Conservation (phyloP, 2,797 vertebrate genomes). For the Zenarchopterus dispar region DNA sequence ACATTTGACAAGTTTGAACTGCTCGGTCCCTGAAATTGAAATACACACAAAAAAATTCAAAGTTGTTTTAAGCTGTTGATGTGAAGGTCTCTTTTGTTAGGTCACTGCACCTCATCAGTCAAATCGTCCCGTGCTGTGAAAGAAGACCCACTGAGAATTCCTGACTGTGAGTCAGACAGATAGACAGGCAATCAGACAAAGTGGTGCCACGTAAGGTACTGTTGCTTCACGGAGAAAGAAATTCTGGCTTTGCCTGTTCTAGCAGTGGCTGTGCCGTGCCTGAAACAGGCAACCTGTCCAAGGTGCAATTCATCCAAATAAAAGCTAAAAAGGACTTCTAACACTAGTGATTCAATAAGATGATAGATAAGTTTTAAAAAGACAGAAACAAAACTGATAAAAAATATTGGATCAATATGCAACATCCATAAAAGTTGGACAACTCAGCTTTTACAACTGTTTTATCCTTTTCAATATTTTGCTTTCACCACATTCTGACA, state of each 20-base stretch:
- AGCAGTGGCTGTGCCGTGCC: background rate
- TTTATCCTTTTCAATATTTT: background rate
- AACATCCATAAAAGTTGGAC: too few species aligned
- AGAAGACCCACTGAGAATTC: too few species aligned
- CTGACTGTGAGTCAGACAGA: too few species aligned
- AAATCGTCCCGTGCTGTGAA: background rate
- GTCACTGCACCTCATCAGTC: conserved; percentile 17
- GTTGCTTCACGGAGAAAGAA: too few species aligned
- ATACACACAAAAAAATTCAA: background rate
- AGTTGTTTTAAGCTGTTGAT: background rate
- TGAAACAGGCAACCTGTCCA: background rate
- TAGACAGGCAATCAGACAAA: too few species aligned
- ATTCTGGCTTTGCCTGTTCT: too few species aligned
- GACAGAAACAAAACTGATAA: background rate
- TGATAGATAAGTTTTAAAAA: background rate
- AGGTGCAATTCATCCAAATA: background rate
- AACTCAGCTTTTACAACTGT: background rate
- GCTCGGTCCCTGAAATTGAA: conserved; percentile 10
- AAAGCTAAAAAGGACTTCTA: background rate
- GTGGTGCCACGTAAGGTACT: too few species aligned
- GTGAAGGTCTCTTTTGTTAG: conserved; percentile 7
- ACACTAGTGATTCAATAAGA: background rate
- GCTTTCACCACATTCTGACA: background rate
- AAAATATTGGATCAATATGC: background rate
- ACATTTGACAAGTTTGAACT: conserved; percentile 6